These are phyloP conservation scores for Cyphomyrus discorhynchus DNA, from an alignment of 2,113 vertebrate species.

Conservation along the genomic window DNA sequence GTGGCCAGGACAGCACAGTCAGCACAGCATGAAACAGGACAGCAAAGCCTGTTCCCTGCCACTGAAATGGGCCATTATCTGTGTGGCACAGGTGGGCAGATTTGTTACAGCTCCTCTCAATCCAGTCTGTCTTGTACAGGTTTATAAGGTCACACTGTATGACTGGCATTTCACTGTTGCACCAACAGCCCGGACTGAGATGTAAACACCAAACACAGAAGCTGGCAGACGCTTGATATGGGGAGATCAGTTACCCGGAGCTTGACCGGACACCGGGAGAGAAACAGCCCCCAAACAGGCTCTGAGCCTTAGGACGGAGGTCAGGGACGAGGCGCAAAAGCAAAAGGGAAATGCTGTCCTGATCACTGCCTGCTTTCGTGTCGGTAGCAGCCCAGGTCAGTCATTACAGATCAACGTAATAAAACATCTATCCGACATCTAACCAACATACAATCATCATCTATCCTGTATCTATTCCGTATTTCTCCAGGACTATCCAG, in stretches of 20 bases:
- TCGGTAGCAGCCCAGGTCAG: background rate
- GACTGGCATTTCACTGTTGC: background rate
- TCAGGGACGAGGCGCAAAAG: background rate
- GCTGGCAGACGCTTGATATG: background rate
- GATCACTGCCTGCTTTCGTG: background rate
- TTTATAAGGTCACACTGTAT: background rate
- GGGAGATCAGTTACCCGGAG: background rate
- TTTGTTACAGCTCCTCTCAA: background rate
- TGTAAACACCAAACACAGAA: background rate
- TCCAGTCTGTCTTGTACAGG: background rate
- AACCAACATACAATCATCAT: background rate
- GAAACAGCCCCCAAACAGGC: background rate
- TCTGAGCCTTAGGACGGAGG: background rate
- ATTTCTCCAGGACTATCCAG: background rate
- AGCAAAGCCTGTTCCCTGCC: background rate
- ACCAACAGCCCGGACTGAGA: background rate
- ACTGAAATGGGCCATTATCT: background rate
- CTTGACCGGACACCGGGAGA: background rate
- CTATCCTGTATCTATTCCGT: background rate
- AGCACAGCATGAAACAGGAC: background rate
- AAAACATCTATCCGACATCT: background rate
- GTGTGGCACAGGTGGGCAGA: background rate
- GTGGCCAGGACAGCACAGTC: background rate
- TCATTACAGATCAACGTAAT: background rate
- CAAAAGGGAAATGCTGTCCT: background rate